Percentiles rank a stretch among this genome's conserved stretches.
Conservation (phyloP, 2,888 invertebrate genomes). For the Venusia cambrica region DNA sequence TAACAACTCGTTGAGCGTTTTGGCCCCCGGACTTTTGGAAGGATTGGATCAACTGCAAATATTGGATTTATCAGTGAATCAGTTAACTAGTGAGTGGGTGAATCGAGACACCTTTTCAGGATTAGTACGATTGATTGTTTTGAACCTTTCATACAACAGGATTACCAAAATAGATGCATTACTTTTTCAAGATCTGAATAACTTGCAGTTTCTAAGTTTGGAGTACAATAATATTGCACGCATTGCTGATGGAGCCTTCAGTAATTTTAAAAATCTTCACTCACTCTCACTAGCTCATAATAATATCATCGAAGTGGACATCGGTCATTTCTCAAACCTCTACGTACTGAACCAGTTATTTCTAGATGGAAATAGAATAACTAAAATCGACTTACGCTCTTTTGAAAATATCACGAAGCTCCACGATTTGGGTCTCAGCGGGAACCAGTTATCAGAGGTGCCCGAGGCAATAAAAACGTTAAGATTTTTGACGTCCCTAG, state of each 20-base stretch:
- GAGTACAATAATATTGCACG: slow-evolving; percentile 86
- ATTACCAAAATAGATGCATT: slow-evolving; percentile 86
- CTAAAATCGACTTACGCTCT: slow-evolving; percentile 84
- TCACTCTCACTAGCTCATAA: slow-evolving; percentile 88
- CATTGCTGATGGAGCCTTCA: slow-evolving; percentile 87
- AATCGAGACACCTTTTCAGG: slow-evolving; percentile 89
- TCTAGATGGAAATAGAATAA: slow-evolving; percentile 87
- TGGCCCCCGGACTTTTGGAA: slow-evolving; percentile 88
- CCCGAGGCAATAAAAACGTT: slow-evolving; percentile 87
- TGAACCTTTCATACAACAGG: slow-evolving; percentile 88
- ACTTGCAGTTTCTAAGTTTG: slow-evolving; percentile 87
- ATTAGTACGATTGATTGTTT: slow-evolving; percentile 85
- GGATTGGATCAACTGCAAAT: slow-evolving; percentile 87
- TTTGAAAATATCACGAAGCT: slow-evolving; percentile 90
- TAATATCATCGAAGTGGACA: slow-evolving; percentile 84
- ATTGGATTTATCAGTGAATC: slow-evolving; percentile 87
- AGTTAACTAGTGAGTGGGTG: slow-evolving; percentile 89
- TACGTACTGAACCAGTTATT: slow-evolving; percentile 87
- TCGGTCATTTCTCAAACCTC: slow-evolving; percentile 86
- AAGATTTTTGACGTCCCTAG: slow-evolving; percentile 86
- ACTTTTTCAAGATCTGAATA: slow-evolving; percentile 87
- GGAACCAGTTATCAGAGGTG: slow-evolving; percentile 85
- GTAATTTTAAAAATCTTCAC: slow-evolving; percentile 88
- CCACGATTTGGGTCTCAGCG: slow-evolving; percentile 88
- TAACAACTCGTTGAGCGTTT: slow-evolving; percentile 88